phyloP scores from a whole-genome alignment of 2,797 vertebrate genomes.

The Anguilla pacifica region DNA sequence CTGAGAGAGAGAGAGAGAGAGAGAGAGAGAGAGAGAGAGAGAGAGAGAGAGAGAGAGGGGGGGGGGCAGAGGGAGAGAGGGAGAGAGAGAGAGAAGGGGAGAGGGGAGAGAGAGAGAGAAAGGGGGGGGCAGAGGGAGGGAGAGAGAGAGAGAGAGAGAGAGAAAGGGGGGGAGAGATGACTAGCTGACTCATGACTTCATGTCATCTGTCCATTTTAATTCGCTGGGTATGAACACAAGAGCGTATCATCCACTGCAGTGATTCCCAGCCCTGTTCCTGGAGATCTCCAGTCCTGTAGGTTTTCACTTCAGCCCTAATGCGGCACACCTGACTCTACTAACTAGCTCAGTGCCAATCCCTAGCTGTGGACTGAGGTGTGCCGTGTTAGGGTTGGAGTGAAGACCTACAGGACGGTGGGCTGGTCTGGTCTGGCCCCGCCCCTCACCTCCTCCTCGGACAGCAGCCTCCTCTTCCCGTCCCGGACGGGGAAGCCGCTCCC shows the following conservation, averaged over 20 bases:
- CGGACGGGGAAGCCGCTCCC: slow-evolving; percentile 94
- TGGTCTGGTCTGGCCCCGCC: too few species aligned
- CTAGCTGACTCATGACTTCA: too few species aligned
- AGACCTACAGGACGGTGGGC: background rate
- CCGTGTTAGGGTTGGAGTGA: too few species aligned
- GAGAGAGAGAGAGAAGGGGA: slow-evolving; percentile 2
- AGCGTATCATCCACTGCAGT: background rate
- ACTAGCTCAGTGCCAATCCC: too few species aligned
- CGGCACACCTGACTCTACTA: too few species aligned
- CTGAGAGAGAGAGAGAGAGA: slow-evolving; percentile 58
- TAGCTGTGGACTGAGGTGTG: too few species aligned
- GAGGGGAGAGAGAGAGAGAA: background rate
- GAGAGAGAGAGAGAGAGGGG: background rate
- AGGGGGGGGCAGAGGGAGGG: background rate
- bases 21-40: background rate
- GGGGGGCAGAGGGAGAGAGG: background rate
- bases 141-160: background rate
- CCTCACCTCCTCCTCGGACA: slow-evolving; percentile 91
- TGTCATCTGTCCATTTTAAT: too few species aligned
- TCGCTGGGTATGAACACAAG: too few species aligned
- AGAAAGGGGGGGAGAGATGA: too few species aligned
- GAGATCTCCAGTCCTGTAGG: background rate
- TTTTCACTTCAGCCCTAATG: background rate
- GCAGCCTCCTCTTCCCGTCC: slow-evolving; percentile 85
- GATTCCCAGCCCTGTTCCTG: background rate